Percentiles rank a stretch among this genome's conserved stretches.
phyloP scores from a whole-genome alignment of 2,888 invertebrate species.

The Psylliodes chrysocephalus region DNA sequence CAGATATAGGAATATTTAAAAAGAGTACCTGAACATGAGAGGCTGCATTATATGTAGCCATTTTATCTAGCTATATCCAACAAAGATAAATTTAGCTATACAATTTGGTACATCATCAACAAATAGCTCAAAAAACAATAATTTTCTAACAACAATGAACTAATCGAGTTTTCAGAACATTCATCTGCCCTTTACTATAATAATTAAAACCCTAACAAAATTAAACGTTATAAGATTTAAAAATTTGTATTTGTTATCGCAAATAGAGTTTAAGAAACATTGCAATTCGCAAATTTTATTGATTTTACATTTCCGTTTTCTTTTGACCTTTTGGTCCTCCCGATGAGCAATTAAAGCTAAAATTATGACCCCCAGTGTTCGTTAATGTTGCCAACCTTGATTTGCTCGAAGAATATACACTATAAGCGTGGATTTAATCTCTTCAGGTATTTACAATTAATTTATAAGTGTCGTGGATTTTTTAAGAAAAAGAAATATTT shows the following conservation, averaged over 20 bases:
- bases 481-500: neutral
- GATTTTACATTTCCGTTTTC: neutral
- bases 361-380: constrained; percentile 2
- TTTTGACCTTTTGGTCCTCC: neutral
- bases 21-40: no score
- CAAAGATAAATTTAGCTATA: no score
- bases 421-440: neutral
- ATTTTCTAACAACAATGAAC: no score
- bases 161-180: no score
- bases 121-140: no score
- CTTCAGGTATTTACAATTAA: neutral
- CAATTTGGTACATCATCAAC: no score
- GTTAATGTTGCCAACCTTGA: constrained; percentile 15
- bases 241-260: neutral
- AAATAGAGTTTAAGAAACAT: neutral
- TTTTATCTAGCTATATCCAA: no score
- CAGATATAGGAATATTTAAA: no score
- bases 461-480: neutral
- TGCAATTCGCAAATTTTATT: neutral
- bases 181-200: no score
- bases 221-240: neutral
- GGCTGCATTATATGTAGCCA: no score
- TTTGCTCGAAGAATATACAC: constrained; percentile 1
- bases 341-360: constrained; percentile 13
- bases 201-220: neutral